phyloP scores from a whole-genome alignment of 2,797 vertebrate genomes.

The Danio jaintianensis region DNA sequence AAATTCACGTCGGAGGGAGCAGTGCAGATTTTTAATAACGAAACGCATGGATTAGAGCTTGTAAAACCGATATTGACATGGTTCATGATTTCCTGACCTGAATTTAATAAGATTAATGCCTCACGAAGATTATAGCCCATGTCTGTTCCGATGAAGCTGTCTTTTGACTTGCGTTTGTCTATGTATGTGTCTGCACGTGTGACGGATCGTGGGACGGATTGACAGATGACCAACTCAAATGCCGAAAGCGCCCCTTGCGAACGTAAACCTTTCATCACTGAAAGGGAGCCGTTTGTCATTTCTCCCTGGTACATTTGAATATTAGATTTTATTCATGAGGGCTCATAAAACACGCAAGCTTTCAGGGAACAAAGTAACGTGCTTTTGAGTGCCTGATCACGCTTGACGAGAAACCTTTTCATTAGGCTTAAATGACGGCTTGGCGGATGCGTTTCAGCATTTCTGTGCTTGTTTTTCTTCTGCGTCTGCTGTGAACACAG shows the following conservation, averaged over 20 bases:
- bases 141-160: not conserved
- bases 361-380: slow-evolving; percentile 32
- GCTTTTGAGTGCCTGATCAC: slow-evolving; percentile 41
- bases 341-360: slow-evolving; percentile 41
- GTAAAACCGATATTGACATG: slow-evolving; percentile 37
- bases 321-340: slow-evolving; percentile 60
- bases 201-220: slow-evolving; percentile 71
- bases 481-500: not conserved
- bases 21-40: slow-evolving; percentile 32
- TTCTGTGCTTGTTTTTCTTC: not conserved
- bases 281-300: slow-evolving; percentile 56
- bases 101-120: slow-evolving; percentile 41
- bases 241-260: slow-evolving; percentile 58
- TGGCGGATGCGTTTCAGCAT: not conserved
- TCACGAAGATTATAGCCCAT: slow-evolving; percentile 37
- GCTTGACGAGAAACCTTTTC: slow-evolving; percentile 50
- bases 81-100: slow-evolving; percentile 23
- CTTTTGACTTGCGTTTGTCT: slow-evolving; percentile 22
- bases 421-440: slow-evolving; percentile 49
- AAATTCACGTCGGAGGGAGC: slow-evolving; percentile 37
- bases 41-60: slow-evolving; percentile 24
- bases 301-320: slow-evolving; percentile 29
- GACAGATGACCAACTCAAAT: slow-evolving; percentile 68
- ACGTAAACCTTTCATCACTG: slow-evolving; percentile 58
- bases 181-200: slow-evolving; percentile 8